Percentiles rank a stretch among this genome's conserved stretches.
phyloP scores from a whole-genome alignment of 2,888 invertebrate genomes.

The Drosophila rellima region DNA sequence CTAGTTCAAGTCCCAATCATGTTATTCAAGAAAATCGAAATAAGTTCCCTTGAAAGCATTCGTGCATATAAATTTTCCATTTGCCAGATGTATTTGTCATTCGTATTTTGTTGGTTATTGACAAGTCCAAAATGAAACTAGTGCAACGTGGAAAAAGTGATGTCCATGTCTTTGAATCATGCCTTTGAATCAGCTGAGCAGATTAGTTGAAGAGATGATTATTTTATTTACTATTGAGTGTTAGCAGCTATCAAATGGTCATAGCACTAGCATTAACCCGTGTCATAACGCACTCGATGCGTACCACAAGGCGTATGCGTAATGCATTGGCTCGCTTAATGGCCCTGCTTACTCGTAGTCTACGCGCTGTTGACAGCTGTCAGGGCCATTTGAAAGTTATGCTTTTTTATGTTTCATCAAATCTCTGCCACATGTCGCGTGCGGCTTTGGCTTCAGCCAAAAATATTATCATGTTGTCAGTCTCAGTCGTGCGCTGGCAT shows the following conservation, averaged over 20 bases:
- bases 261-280: constrained; percentile 10
- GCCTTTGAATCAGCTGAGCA: constrained; percentile 38
- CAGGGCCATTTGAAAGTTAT: constrained; percentile 64
- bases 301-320: constrained; percentile 64
- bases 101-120: constrained; percentile 5
- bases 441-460: constrained; percentile 13
- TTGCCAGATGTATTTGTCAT: constrained; percentile 21
- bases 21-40: constrained; percentile 9
- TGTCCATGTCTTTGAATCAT: constrained; percentile 4
- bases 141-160: constrained; percentile 16
- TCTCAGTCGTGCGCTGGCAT: constrained; percentile 20
- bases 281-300: constrained; percentile 16
- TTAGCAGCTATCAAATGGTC: neutral
- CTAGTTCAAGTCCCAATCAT: constrained; percentile 4
- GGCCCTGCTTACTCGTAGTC: constrained; percentile 32
- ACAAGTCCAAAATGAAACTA: constrained; percentile 6
- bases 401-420: constrained; percentile 64
- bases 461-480: constrained; percentile 67
- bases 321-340: constrained; percentile 50
- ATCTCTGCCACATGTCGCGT: constrained; percentile 62
- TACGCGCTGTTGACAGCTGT: constrained; percentile 66
- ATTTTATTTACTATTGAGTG: constrained; percentile 12
- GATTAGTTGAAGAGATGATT: constrained; percentile 23
- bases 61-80: constrained; percentile 27
- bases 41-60: constrained; percentile 17